These are phyloP conservation scores for Aplysina aerophoba DNA, from an alignment of 37 sponge, comb jelly and placozoan species.

Conservation along the genomic window DNA sequence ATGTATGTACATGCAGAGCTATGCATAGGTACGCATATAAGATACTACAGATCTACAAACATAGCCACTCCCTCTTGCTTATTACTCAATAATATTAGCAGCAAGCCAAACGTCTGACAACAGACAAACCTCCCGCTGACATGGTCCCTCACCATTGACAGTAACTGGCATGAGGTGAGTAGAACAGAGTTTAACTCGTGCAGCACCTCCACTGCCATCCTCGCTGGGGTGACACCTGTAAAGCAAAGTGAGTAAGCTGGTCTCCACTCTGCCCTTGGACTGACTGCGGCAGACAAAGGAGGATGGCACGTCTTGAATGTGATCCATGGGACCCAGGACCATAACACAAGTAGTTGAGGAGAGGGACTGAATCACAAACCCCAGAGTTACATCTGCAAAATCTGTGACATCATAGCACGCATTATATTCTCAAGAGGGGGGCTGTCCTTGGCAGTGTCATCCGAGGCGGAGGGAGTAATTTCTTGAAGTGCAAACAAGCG, in stretches of 20 bases:
- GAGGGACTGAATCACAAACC: not conserved
- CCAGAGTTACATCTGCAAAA: constrained; percentile 12
- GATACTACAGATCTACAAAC: too few species aligned
- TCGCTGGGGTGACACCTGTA: not conserved
- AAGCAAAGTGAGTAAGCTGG: not conserved
- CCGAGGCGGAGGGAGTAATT: not conserved
- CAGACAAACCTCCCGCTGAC: too few species aligned
- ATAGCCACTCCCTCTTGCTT: too few species aligned
- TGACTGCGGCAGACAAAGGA: constrained; percentile 19
- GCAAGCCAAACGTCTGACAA: too few species aligned
- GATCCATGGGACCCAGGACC: constrained; percentile 20
- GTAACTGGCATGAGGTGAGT: constrained; percentile 4
- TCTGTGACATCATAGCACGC: constrained; percentile 15
- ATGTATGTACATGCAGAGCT: not conserved
- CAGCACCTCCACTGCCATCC: not conserved
- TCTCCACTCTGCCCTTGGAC: constrained; percentile 1
- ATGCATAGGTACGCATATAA: not conserved
- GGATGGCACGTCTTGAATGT: constrained; percentile 7
- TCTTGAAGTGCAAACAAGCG: not conserved
- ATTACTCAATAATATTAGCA: too few species aligned
- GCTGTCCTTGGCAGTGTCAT: too few species aligned
- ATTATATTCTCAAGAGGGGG: constrained; percentile 6
- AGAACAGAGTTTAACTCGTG: not conserved
- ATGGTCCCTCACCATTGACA: constrained; percentile 3
- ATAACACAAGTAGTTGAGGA: constrained; percentile 13